These are phyloP conservation scores for Steatornis caripensis DNA, from an alignment of 2,113 vertebrate species.

Conservation along the genomic window DNA sequence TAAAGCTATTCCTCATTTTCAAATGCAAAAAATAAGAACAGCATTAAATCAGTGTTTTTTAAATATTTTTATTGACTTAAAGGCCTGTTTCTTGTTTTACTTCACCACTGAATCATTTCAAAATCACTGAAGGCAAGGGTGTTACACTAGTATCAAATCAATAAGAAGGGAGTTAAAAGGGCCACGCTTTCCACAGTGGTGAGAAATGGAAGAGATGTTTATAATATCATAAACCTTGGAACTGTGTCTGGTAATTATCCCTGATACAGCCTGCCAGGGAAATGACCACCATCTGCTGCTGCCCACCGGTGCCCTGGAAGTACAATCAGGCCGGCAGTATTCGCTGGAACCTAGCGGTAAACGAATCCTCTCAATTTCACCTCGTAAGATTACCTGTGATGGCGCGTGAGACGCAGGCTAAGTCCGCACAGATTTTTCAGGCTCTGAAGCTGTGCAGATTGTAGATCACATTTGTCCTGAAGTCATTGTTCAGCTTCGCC, in stretches of 20 bases:
- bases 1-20: background rate
- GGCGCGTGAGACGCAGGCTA: background rate
- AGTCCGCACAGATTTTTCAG: background rate
- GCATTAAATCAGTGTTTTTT: background rate
- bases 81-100: background rate
- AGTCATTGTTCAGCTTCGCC: background rate
- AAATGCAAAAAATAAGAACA: background rate
- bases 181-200: background rate
- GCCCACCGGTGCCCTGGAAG: constrained; percentile 24
- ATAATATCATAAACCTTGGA: constrained; percentile 60
- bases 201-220: constrained; percentile 50
- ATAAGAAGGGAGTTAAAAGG: constrained; percentile 10
- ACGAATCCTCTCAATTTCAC: constrained; percentile 3
- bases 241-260: constrained; percentile 32
- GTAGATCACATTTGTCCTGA: background rate
- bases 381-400: background rate
- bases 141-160: constrained; percentile 17
- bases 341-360: background rate
- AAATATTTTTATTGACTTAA: background rate
- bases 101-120: constrained; percentile 15
- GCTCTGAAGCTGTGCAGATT: background rate
- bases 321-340: background rate
- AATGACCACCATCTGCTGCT: constrained; percentile 65
- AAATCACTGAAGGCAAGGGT: constrained; percentile 19
- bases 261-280: constrained; percentile 11